Evolutionary conservation across 2,888 invertebrate genomes (phyloP), one percentile per base, ranked within the genome.

Genomic region (Agrochola circellaris): DNA sequence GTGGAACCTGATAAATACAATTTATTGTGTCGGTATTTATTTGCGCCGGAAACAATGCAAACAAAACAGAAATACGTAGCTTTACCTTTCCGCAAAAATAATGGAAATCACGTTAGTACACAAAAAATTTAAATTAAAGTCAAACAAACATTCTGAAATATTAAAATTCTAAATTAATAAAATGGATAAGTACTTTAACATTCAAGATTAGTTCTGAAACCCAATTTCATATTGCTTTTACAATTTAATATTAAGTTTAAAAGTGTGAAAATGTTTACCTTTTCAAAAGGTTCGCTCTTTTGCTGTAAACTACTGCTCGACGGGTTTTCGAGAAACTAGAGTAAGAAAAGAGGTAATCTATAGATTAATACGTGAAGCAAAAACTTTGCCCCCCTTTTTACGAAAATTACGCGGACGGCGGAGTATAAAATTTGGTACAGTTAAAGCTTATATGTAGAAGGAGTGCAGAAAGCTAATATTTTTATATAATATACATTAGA

Each of bases 1-100:
- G 56, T 26, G 34, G 60, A 73, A 69, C 61, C 61, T 58, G 34
- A 48, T 71, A 72, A 70, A 75, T 60, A 48, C 8, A 66, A 85
- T 73, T 77, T 69, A 62, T 67, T 75, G 58, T 54, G 15, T 66
- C 38, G n/a, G 26, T 62, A 56, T 56, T 51, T 82, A 65, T 45
- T 56, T 45, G 15, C 2, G 13, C 60, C 20, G 38, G 30, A 60
- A 30, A 64, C 42, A n/a, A 42, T 48, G 3, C 7, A n/a, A 42
- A 48, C 38, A 17, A 26, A 60, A 48, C 9, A 42, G n/a, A 7
- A 60, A 51, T 13, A 15, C 4, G 2, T 8, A 45, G 15, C 6
- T 5, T 17, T 26, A 48, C 2, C 2, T 17, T 60, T 34, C 8
- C 20, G 5, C n/a, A 26, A 45, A 54, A 64, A 26, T n/a, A 65